Evolutionary conservation across 1,140 invertebrate species (phyloP).

Genomic region (Hyles euphorbiae): DNA sequence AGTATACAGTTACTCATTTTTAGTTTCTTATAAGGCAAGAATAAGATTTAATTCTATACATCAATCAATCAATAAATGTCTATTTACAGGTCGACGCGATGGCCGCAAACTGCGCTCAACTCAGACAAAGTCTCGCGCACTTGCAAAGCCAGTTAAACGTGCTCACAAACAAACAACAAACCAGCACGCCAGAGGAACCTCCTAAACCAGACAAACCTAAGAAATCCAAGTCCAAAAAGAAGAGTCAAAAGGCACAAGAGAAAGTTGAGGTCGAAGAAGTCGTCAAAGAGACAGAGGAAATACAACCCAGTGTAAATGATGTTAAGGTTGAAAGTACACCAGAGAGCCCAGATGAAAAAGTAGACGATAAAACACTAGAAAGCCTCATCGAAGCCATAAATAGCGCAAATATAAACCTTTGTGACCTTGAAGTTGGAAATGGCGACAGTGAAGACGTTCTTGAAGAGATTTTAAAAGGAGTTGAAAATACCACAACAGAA

Average conservation of each 20-base stretch:
- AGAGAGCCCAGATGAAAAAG: constrained; percentile 30
- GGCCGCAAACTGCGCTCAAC: constrained; percentile 77
- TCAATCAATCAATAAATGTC: background rate
- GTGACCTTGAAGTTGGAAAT: constrained; percentile 42
- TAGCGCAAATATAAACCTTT: constrained; percentile 43
- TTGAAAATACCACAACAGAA: constrained; percentile 8
- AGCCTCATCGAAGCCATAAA: constrained; percentile 52
- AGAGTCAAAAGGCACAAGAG: constrained; percentile 34
- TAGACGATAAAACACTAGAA: constrained; percentile 47
- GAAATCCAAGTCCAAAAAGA: constrained; percentile 63
- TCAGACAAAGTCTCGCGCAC: constrained; percentile 77
- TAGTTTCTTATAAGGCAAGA: too few relatives aligned
- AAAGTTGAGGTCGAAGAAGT: constrained; percentile 35
- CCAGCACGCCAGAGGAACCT: constrained; percentile 38
- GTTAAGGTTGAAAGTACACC: constrained; percentile 6
- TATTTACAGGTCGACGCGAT: constrained; percentile 75
- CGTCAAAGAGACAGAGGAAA: constrained; percentile 30
- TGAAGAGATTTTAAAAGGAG: constrained; percentile 18
- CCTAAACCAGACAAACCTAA: constrained; percentile 55
- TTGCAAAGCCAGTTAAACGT: constrained; percentile 76
- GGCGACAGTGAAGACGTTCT: constrained; percentile 30
- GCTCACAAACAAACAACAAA: constrained; percentile 41
- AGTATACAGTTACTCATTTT: too few relatives aligned
- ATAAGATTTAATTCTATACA: too few relatives aligned
- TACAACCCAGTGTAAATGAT: constrained; percentile 23